Conservation (phyloP, 37 sponge, comb jelly and placozoan genomes). For the Corticium candelabrum region DNA sequence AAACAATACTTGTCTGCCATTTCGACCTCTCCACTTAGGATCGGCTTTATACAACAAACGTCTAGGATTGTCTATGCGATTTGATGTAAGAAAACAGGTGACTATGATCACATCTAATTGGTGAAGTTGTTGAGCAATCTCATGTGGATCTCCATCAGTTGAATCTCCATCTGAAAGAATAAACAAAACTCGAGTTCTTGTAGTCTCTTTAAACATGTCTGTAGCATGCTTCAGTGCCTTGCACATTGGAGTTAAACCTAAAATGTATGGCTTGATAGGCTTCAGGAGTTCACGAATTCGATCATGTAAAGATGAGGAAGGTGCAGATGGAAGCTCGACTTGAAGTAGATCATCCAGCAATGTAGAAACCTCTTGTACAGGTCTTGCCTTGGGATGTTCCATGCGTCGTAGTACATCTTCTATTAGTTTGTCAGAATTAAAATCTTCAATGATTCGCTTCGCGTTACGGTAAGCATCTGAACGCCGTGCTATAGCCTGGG, state of each 20-base stretch:
- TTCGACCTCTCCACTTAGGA: neutral
- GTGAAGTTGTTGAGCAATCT: conserved; percentile 6
- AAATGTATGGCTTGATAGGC: conserved; percentile 30
- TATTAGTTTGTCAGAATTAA: too few species aligned
- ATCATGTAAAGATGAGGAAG: conserved; percentile 8
- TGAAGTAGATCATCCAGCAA: conserved; percentile 8
- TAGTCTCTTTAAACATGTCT: conserved; percentile 12
- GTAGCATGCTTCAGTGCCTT: conserved; percentile 20
- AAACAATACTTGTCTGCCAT: conserved; percentile 17
- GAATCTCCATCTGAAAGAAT: conserved; percentile 34
- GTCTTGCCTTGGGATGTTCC: too few species aligned
- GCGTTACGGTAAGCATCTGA: neutral
- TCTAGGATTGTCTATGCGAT: conserved; percentile 12
- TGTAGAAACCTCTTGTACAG: conserved; percentile 20
- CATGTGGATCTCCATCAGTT: conserved; percentile 31
- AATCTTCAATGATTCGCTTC: neutral
- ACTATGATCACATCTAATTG: conserved; percentile 22
- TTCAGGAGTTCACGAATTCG: conserved; percentile 16
- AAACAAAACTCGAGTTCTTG: too few species aligned
- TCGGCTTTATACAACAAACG: neutral
- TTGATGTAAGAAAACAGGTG: conserved; percentile 21
- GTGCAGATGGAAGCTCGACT: neutral
- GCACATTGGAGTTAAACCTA: conserved; percentile 35
- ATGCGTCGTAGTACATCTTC: too few species aligned
- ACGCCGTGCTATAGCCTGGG: too few species aligned